Evolutionary conservation across 2,797 vertebrate species (phyloP).

Genomic region (Loris lydekkerianus): DNA sequence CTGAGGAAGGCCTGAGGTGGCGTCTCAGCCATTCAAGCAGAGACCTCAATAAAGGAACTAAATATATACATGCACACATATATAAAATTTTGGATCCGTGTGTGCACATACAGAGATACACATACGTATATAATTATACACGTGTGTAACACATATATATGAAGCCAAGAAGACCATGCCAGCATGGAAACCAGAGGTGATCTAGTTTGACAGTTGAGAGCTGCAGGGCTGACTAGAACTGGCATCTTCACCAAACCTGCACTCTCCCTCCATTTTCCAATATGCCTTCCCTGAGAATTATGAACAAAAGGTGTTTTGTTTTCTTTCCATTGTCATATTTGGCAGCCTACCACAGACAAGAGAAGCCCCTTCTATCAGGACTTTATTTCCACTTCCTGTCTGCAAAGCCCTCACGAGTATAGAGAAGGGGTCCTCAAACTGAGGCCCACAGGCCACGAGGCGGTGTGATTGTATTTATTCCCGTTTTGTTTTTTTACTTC

Average conservation of each 20-base stretch:
- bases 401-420: background rate
- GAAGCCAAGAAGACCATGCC: background rate
- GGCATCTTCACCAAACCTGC: background rate
- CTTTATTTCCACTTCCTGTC: background rate
- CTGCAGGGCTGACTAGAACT: background rate
- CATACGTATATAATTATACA: background rate
- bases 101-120: background rate
- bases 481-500: no score
- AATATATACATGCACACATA: background rate
- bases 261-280: background rate
- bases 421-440: no score
- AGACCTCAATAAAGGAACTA: background rate
- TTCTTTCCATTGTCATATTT: background rate
- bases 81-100: background rate
- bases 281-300: background rate
- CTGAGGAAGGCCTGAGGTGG: background rate
- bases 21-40: background rate
- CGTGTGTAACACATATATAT: background rate
- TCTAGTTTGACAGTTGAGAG: background rate
- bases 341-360: background rate
- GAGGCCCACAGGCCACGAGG: no score
- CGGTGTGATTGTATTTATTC: no score
- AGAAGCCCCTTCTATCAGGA: background rate
- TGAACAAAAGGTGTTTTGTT: background rate
- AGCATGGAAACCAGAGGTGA: background rate